Evolutionary conservation across 1,140 invertebrate genomes (phyloP).

Genomic region (Heliconius hermathena): DNA sequence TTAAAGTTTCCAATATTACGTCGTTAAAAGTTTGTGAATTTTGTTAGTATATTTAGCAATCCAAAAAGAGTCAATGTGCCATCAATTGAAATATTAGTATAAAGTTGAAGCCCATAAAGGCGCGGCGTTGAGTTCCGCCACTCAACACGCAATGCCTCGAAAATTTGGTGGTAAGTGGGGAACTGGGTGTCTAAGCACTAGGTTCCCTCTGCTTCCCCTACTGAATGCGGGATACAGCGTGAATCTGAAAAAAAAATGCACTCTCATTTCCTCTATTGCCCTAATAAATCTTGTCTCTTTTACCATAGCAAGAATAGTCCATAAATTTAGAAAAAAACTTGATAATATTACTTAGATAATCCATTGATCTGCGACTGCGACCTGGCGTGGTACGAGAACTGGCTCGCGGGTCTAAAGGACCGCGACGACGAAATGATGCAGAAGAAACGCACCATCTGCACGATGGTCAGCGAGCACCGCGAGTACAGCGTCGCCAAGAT

Average conservation of each 20-base stretch:
- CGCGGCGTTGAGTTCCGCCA: too few species aligned
- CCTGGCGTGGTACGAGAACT: constrained; percentile 91
- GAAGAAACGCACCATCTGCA: constrained; percentile 91
- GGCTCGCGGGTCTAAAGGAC: constrained; percentile 88
- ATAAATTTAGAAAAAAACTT: not conserved
- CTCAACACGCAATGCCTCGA: too few species aligned
- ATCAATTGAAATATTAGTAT: not conserved
- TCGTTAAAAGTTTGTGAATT: too few species aligned
- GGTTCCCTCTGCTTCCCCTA: too few species aligned
- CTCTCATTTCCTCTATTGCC: not conserved
- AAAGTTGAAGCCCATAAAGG: too few species aligned
- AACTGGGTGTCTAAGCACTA: too few species aligned
- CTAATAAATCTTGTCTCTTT: not conserved
- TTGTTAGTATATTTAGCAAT: too few species aligned
- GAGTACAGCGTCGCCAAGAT: constrained; percentile 91
- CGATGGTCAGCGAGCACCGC: constrained; percentile 87
- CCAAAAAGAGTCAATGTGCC: too few species aligned
- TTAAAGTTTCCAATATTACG: not conserved
- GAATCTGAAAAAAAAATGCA: not conserved
- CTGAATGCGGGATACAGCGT: too few species aligned
- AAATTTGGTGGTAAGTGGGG: too few species aligned
- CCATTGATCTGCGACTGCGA: constrained; percentile 93
- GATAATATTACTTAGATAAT: constrained; percentile 86
- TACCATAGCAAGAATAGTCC: not conserved
- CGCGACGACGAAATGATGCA: constrained; percentile 93